Conservation (phyloP, 2,888 invertebrate species). For the Apotomis betuletana region DNA sequence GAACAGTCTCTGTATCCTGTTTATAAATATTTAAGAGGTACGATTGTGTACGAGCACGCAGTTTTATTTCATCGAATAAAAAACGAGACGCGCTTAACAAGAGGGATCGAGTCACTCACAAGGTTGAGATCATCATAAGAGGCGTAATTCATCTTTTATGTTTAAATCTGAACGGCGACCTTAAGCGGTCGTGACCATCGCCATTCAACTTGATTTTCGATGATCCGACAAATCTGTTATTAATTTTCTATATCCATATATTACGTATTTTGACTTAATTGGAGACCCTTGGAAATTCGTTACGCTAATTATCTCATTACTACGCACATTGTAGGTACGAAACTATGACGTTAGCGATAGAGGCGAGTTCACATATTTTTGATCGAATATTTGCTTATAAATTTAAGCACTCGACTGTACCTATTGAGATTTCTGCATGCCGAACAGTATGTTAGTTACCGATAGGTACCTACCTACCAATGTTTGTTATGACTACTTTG, state of each 20-base stretch:
- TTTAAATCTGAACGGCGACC: slow-evolving; percentile 31
- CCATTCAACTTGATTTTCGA: slow-evolving; percentile 21
- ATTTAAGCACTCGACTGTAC: too few relatives aligned
- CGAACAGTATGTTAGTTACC: too few relatives aligned
- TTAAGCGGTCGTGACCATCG: slow-evolving; percentile 36
- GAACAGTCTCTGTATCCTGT: not conserved
- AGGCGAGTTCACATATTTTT: too few relatives aligned
- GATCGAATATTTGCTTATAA: too few relatives aligned
- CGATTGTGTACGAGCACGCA: slow-evolving; percentile 11
- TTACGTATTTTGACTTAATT: slow-evolving; percentile 8
- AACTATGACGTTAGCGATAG: too few relatives aligned
- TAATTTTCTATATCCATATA: slow-evolving; percentile 23
- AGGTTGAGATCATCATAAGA: slow-evolving; percentile 41
- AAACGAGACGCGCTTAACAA: slow-evolving; percentile 33
- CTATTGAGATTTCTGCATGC: too few relatives aligned
- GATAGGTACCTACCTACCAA: too few relatives aligned
- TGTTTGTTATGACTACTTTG: too few relatives aligned
- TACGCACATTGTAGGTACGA: too few relatives aligned
- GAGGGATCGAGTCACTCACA: slow-evolving; percentile 29
- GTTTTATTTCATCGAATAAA: slow-evolving; percentile 28
- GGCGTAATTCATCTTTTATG: slow-evolving; percentile 38
- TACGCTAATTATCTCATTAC: not conserved
- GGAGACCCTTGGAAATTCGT: slow-evolving; percentile 13
- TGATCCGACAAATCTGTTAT: slow-evolving; percentile 28
- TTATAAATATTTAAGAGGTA: slow-evolving; percentile 18